Evolutionary conservation across 30 jellyfish, hydroid and myxozoan genomes (phyloP).

Genomic region (Turritopsis rubra): DNA sequence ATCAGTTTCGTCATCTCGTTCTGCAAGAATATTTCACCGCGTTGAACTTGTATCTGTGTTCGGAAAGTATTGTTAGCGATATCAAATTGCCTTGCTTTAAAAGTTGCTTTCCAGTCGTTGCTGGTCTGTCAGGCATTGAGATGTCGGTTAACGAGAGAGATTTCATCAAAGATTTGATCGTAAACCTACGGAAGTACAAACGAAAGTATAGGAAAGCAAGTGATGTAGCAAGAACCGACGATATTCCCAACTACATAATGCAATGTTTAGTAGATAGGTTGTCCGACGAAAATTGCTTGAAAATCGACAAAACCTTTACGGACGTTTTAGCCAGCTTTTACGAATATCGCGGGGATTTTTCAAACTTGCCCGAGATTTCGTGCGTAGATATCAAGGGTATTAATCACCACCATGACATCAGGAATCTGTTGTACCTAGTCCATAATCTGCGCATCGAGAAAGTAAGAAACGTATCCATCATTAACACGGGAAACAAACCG

Average conservation of each 20-base stretch:
- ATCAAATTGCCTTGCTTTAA: neutral
- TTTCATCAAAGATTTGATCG: neutral
- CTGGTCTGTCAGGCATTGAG: neutral
- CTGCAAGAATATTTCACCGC: conserved; percentile 8
- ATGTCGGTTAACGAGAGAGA: neutral
- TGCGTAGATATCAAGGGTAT: neutral
- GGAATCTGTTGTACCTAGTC: neutral
- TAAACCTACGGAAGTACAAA: neutral
- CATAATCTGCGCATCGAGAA: neutral
- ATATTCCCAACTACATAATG: neutral
- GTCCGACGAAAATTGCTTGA: neutral
- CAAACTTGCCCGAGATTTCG: neutral
- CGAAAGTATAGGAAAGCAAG: neutral
- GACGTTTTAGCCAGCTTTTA: neutral
- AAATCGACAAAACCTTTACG: neutral
- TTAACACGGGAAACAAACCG: neutral
- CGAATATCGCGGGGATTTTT: neutral
- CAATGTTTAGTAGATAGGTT: neutral
- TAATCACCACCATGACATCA: neutral
- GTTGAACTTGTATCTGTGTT: neutral
- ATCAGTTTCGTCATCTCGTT: conserved; percentile 3
- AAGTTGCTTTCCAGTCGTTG: conserved; percentile 7
- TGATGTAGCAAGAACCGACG: neutral
- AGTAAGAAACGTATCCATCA: neutral
- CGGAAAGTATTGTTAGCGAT: neutral